These are phyloP conservation scores for Pionites leucogaster DNA, from an alignment of 2,113 vertebrate species.

Conservation along the genomic window DNA sequence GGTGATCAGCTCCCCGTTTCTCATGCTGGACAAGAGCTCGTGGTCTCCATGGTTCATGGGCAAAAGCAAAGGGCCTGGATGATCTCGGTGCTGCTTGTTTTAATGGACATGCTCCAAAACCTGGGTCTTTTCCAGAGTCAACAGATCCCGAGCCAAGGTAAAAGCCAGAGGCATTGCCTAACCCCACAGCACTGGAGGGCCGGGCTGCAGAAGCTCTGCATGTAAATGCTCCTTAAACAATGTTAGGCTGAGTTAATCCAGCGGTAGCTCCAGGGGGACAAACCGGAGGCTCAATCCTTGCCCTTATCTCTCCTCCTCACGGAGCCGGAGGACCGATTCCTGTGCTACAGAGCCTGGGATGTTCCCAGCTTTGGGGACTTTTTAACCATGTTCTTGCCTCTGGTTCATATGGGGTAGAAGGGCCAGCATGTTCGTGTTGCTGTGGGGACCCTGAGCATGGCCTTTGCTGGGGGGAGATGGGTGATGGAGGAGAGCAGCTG, in stretches of 20 bases:
- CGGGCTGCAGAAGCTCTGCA: background rate
- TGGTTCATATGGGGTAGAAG: rapidly evolving
- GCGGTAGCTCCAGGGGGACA: background rate
- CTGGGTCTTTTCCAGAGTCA: background rate
- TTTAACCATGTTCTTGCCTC: background rate
- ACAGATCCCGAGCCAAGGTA: background rate
- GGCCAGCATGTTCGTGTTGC: rapidly evolving
- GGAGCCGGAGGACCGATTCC: rapidly evolving
- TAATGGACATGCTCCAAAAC: background rate
- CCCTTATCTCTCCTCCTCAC: background rate
- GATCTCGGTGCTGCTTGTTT: background rate
- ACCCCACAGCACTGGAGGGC: rapidly evolving
- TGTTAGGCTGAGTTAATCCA: background rate
- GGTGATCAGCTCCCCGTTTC: background rate
- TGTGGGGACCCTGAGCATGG: background rate
- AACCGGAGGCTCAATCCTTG: background rate
- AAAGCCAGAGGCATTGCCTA: background rate
- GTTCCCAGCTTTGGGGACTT: background rate
- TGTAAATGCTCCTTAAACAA: background rate
- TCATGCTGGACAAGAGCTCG: rapidly evolving
- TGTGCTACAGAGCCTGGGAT: rapidly evolving
- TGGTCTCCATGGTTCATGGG: background rate
- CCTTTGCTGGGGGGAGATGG: background rate
- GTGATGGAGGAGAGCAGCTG: background rate
- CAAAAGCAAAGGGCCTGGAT: background rate